Conservation (phyloP, 1,140 invertebrate genomes). For the Penaeus japonicus region DNA sequence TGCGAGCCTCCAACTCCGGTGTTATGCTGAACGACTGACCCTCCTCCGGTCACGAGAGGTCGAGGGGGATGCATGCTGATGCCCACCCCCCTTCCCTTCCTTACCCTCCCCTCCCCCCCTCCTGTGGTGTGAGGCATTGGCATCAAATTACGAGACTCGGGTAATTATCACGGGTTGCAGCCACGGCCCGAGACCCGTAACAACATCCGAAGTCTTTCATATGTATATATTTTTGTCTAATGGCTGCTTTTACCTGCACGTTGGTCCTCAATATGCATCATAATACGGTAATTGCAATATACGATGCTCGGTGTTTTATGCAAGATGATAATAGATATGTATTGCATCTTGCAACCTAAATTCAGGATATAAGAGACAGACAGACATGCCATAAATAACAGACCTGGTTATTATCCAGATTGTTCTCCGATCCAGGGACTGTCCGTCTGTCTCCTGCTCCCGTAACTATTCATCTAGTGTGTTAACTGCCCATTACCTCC, state of each 20-base stretch:
- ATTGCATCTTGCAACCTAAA: slow-evolving; percentile 53
- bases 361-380: slow-evolving; percentile 50
- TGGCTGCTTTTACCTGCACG: slow-evolving; percentile 21
- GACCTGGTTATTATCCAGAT: slow-evolving; percentile 47
- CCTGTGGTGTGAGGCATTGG: background rate
- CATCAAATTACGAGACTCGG: background rate
- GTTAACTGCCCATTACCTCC: too few species aligned
- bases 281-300: slow-evolving; percentile 49
- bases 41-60: too few species aligned
- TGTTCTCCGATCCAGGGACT: slow-evolving; percentile 33
- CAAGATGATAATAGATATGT: slow-evolving; percentile 54
- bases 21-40: too few species aligned
- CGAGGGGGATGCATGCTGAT: too few species aligned
- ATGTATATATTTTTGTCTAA: slow-evolving; percentile 38
- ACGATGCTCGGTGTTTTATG: slow-evolving; percentile 51
- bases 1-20: too few species aligned
- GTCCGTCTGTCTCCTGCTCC: background rate
- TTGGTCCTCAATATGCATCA: slow-evolving; percentile 49
- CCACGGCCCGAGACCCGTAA: slow-evolving; percentile 11
- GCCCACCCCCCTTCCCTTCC: too few species aligned
- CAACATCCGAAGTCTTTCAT: background rate
- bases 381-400: slow-evolving; percentile 42
- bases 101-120: too few species aligned
- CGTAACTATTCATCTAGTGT: background rate
- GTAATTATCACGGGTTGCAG: slow-evolving; percentile 24